Evolutionary conservation across 2,888 invertebrate species (phyloP), one percentile per base, ranked within the genome.

Genomic region (Thera obeliscata): DNA sequence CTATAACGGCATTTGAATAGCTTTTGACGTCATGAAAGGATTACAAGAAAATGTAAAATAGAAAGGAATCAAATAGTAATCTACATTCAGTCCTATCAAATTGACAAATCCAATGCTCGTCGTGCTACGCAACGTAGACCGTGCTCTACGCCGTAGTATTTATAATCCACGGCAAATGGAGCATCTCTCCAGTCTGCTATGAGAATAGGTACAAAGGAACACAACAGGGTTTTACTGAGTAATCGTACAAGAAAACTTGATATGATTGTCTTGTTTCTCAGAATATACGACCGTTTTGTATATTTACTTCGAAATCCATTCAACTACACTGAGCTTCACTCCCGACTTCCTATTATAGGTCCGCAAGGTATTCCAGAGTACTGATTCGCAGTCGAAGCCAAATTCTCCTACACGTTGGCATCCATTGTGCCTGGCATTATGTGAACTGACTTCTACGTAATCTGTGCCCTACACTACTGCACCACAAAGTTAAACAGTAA

Each of bases 321-420:
- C 62, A 65, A 56, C 65, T 52, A 41, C 49, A 58, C 58, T 69
- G 65, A 62, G 56, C 64, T 61, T 22, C 22, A 0, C 67, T 63
- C 64, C 64, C 46, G 59, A 56, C 60, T 69, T 61, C 59, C 62
- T 60, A 69, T 60, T 64, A 63, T 56, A 65, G 69, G 62, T 69
- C 68, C 65, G 61, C 54, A 41, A 68, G 69, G 69, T 60, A 69
- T 66, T 63, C 65, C 22, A 55, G 46, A 50, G 68, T 46, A 52
- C 62, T 66, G 66, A 69, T 65, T 67, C 82, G 81, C 86, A 85
- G 85, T 87, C 82, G 81, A 83, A 85, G 87, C 84, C 80, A 77
- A 90, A 91, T 89, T 90, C 90, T 83, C 81, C 81, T 81, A 77
- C 79, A 88, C 88, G 89, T 90, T 88, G 90, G 88, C 88, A 87